Evolutionary conservation across 2,888 invertebrate species (phyloP), one percentile per base, ranked within the genome.

Genomic region (Eristalinus sepulchralis): DNA sequence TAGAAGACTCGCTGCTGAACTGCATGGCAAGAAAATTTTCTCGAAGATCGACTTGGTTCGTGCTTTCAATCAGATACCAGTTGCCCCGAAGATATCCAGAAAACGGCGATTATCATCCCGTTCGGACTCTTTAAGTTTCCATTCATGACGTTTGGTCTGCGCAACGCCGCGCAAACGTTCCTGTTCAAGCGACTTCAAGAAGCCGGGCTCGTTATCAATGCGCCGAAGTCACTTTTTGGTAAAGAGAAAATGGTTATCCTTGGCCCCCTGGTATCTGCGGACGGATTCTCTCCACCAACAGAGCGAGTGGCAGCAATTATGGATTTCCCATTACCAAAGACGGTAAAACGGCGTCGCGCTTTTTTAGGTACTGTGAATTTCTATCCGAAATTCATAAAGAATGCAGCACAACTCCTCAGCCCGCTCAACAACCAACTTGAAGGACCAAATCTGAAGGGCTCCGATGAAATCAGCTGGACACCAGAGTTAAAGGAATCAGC

Each of bases 1-100:
- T 73, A 10, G 64, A 85, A 17, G 85, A 88, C 39, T 88, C 34
- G 5, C 79, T 1, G 73, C 83, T 33, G 71, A 66, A 17, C 63
- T 88, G 10, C 27, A 83, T 31, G 75, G 80, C n/a, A 84, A 80
- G 31, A 66, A 47, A 4, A 66, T 84, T 36, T 88, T 83, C 71
- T 84, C 1, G 6, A 77, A 67, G 0, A 77, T 77, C 2, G 68
- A 77, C 2, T 9, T 77, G 11, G 36, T 77, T 1, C 62, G 62
- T 0, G 60, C 62, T n/a, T 76, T 53, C n/a, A 62, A 72, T 31
- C 62, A 72, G 9, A 72, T 63, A 33, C 72, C 72, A 1, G 53
- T 63, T 0, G 60, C 68, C 47, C 33, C 0, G 53, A 34, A 3
- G 62, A 77, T 24, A 67, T 76, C 0, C 53, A 31, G 4, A 68